Base-by-base conservation (phyloP, 2,113 vertebrate species). In the Corythoichthys haematopterus region DNA sequence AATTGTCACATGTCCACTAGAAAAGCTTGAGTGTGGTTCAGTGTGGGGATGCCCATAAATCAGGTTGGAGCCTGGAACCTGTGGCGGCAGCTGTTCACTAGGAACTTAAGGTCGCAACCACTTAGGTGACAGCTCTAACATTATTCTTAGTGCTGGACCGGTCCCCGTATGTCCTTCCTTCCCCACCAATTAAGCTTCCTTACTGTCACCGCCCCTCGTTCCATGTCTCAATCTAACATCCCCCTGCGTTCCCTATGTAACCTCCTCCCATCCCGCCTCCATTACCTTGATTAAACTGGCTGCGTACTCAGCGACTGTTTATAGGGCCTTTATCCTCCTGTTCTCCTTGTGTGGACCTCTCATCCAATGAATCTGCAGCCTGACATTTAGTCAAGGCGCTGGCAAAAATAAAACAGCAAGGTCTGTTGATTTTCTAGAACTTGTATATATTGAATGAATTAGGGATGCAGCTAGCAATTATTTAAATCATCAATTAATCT, bases 241-340 rank as follows among this genome's bases (percentile, higher is more conserved):
- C 56, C 63, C 40, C 38, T 11, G 48, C 51, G 6, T 15, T 64
- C 57, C 64, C 58, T 69, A 56, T 33, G 9, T 43, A 43, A 55
- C 83, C 72, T 68, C 35, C 68, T 58, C 59, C 35, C 65, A 72
- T 68, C 70, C 82, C 80, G 66, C 74, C 53, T 85, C 80, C 84
- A 91, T 87, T 88, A 79, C 67, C 67, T 67, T 88, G 87, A 88
- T 89, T 87, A 89, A 88, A 84, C 66, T 60, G 51, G 60, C 35
- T 5, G 60, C 2, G 61, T 61, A 72, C 65, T 75, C 70, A 71
- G 64, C 28, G n/a, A 0, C 50, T 35, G 75, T 83, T 76, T 72
- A 57, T 11, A 51, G 68, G 69, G 57, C 72, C 61, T 69, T 52
- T 61, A 64, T 69, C 70, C 64, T 64, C 11, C 47, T n/a, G 28